Evolutionary conservation across 2,113 vertebrate species (phyloP).

Genomic region (Uropsilus gracilis): DNA sequence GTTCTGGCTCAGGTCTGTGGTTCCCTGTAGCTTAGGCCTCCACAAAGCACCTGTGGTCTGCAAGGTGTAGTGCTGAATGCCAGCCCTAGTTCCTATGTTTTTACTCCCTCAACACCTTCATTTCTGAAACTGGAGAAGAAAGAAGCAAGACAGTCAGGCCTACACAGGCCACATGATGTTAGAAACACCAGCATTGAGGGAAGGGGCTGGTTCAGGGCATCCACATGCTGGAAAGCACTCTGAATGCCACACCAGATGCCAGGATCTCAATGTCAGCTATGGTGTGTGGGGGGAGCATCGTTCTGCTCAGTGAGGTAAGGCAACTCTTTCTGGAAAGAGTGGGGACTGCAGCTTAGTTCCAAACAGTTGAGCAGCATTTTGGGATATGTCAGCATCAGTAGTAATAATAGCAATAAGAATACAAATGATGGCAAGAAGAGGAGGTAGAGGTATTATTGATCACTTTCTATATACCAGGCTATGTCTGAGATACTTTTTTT

Average conservation of each 20-base stretch:
- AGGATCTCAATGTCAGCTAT: rapidly evolving
- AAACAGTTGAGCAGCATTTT: neutral
- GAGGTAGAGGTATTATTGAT: neutral
- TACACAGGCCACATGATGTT: neutral
- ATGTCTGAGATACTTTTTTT: neutral
- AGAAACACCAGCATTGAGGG: neutral
- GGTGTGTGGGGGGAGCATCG: too few species aligned
- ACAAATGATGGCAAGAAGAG: neutral
- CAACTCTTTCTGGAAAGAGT: neutral
- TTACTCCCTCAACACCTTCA: neutral
- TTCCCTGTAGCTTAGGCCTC: neutral
- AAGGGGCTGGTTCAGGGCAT: neutral
- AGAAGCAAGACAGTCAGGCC: neutral
- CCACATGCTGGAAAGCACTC: neutral
- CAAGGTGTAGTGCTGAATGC: neutral
- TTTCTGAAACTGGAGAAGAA: neutral
- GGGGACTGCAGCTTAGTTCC: neutral
- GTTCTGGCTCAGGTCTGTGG: neutral
- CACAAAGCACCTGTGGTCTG: neutral
- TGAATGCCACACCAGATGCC: neutral
- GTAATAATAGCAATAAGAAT: neutral
- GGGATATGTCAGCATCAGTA: neutral
- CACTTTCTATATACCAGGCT: neutral
- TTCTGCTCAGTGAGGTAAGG: neutral
- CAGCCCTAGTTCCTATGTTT: neutral